Evolutionary conservation across 2,113 vertebrate genomes (phyloP).

Genomic region (Ceratotherium simum): DNA sequence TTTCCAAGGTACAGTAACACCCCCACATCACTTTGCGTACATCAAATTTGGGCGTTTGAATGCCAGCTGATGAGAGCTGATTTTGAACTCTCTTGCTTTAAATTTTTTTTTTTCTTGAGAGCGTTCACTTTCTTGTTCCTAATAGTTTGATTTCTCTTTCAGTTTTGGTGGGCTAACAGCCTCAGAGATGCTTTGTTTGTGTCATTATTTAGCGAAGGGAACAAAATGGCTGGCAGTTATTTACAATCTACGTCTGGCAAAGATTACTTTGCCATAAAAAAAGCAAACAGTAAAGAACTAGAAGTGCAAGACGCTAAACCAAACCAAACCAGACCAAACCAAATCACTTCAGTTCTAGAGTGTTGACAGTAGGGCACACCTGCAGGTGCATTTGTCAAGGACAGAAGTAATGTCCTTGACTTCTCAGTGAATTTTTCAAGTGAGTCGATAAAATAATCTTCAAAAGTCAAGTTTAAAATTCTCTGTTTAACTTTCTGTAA

Average conservation of each 20-base stretch:
- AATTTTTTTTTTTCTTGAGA: neutral
- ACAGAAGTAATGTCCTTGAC: too few species aligned
- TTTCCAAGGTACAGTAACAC: rapidly evolving
- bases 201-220: neutral
- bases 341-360: neutral
- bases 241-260: neutral
- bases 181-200: neutral
- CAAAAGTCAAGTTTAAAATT: neutral
- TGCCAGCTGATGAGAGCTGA: neutral
- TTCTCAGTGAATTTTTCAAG: neutral
- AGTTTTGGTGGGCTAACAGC: neutral
- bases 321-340: neutral
- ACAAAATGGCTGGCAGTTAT: neutral
- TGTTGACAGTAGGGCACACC: neutral
- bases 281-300: neutral
- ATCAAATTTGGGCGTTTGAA: neutral
- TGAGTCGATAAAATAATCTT: neutral
- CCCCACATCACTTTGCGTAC: neutral
- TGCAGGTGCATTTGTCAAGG: neutral
- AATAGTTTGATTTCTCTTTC: neutral
- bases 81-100: neutral
- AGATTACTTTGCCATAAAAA: neutral
- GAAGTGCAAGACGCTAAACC: neutral
- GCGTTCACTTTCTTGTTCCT: neutral
- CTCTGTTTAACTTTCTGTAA: neutral